These are phyloP conservation scores for Omphaloscelis lunosa DNA, from an alignment of 2,888 invertebrate species.

Conservation along the genomic window DNA sequence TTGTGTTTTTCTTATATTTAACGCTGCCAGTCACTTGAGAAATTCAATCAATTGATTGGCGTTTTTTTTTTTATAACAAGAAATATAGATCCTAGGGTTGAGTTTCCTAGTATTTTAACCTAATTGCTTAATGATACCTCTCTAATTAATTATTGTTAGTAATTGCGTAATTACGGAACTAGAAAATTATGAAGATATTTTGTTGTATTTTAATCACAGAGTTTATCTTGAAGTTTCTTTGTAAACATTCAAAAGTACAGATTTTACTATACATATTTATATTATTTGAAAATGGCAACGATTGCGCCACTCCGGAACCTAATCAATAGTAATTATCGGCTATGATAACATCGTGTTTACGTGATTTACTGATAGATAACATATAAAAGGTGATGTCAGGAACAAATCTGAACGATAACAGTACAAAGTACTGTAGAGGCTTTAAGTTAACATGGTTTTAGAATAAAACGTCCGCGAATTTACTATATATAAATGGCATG, in stretches of 20 bases:
- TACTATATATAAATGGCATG: too few relatives aligned
- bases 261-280: conserved; percentile 19
- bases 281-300: neutral
- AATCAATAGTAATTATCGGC: conserved; percentile 37
- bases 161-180: conserved; percentile 25
- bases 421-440: neutral
- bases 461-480: too few relatives aligned
- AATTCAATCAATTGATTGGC: neutral
- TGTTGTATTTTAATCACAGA: conserved; percentile 16
- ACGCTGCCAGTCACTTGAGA: neutral
- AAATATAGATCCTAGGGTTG: neutral
- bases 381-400: conserved; percentile 21
- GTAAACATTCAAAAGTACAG: conserved; percentile 27
- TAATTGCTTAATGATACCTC: conserved; percentile 13
- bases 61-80: neutral
- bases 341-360: conserved; percentile 40
- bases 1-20: neutral
- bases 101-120: neutral
- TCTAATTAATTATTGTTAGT: neutral
- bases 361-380: conserved; percentile 18
- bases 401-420: conserved; percentile 45
- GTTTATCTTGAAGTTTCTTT: conserved; percentile 34
- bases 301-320: conserved; percentile 43
- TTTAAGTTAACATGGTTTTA: too few relatives aligned
- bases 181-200: neutral